Percentiles rank a stretch among this genome's conserved stretches.
These are phyloP conservation scores for Oligia strigilis DNA, from an alignment of 2,888 invertebrate species.

Conservation along the genomic window DNA sequence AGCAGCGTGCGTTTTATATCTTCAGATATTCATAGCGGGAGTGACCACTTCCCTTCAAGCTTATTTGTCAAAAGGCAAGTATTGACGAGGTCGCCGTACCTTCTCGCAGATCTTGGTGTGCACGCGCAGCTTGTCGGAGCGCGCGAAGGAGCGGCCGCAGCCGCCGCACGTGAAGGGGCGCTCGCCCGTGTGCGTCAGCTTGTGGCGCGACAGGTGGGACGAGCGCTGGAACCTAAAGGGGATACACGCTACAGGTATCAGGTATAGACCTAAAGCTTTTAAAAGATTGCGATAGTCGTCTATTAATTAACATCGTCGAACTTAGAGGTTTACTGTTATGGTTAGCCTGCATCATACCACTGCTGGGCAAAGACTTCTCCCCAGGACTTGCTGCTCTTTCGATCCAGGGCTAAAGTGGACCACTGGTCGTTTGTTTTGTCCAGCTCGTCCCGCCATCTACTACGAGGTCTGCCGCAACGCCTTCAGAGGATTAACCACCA, in stretches of 20 bases:
- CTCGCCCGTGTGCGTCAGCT: slow-evolving; percentile 93
- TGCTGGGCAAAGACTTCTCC: no score
- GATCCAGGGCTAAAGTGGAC: no score
- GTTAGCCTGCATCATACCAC: no score
- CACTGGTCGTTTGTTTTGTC: no score
- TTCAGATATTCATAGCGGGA: neutral
- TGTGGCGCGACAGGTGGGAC: slow-evolving; percentile 93
- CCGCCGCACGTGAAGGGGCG: slow-evolving; percentile 92
- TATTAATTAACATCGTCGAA: no score
- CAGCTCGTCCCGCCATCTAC: no score
- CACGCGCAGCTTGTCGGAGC: slow-evolving; percentile 93
- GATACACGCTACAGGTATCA: no score
- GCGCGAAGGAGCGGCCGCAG: slow-evolving; percentile 93
- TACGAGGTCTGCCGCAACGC: no score
- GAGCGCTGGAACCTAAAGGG: slow-evolving; percentile 91
- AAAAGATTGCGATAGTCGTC: neutral
- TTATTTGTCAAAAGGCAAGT: neutral
- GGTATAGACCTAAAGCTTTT: no score
- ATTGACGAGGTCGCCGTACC: slow-evolving; percentile 65
- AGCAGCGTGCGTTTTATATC: neutral
- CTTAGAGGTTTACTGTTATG: no score
- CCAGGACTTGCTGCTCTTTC: no score
- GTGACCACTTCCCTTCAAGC: neutral
- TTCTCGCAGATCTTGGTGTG: slow-evolving; percentile 92
- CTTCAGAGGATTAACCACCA: no score